These are phyloP conservation scores for Rhineura floridana DNA, from an alignment of 2,113 vertebrate genomes.

Conservation along the genomic window DNA sequence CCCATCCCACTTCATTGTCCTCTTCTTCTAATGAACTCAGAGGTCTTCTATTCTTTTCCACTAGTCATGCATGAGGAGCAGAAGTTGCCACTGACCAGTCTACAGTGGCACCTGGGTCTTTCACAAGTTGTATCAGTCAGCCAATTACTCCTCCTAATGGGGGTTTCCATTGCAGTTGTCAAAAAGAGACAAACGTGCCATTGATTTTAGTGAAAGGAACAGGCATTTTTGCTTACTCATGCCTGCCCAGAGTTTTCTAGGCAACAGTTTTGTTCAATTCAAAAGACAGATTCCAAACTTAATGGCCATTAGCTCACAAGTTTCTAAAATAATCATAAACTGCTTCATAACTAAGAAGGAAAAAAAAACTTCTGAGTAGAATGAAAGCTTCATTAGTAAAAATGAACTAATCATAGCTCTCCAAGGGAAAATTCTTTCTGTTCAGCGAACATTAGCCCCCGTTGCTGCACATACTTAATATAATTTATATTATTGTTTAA, in stretches of 20 bases:
- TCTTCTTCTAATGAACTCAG: conserved; percentile 14
- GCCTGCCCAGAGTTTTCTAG: conserved; percentile 16
- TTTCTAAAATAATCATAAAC: conserved; percentile 59
- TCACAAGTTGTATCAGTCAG: conserved; percentile 11
- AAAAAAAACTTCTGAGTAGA: conserved; percentile 64
- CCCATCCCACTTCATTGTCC: neutral
- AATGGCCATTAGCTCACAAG: conserved; percentile 19
- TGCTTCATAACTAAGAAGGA: conserved; percentile 62
- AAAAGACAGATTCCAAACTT: conserved; percentile 27
- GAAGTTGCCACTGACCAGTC: conserved; percentile 11
- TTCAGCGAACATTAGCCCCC: conserved; percentile 68
- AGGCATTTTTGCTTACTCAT: conserved; percentile 8
- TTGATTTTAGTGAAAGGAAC: conserved; percentile 31
- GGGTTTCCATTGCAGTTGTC: conserved; percentile 42
- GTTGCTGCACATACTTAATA: conserved; percentile 66
- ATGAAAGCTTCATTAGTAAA: conserved; percentile 73
- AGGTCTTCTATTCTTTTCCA: conserved; percentile 13
- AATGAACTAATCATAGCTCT: conserved; percentile 71
- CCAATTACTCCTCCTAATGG: conserved; percentile 26
- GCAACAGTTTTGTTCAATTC: conserved; percentile 13
- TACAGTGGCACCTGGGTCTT: conserved; percentile 29
- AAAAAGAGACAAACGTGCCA: conserved; percentile 10
- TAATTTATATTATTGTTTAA: conserved; percentile 78
- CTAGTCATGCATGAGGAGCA: conserved; percentile 26
- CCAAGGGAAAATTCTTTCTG: conserved; percentile 71